Evolutionary conservation across 2,113 vertebrate species (phyloP), one percentile per base, ranked within the genome.

Genomic region (Cavia porcellus): DNA sequence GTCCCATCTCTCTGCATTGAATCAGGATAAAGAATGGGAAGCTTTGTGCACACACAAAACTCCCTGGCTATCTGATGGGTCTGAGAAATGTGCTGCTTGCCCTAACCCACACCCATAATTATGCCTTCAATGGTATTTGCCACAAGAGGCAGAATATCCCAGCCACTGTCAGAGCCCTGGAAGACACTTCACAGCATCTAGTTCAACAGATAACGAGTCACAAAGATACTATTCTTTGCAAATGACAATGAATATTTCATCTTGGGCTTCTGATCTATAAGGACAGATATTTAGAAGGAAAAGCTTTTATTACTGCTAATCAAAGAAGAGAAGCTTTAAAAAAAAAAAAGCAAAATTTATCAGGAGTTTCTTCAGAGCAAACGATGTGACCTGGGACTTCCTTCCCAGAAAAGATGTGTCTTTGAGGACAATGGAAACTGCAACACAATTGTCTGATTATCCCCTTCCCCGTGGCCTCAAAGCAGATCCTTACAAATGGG

Each of bases 181-280:
- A 90, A 98, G 94, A 93, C 94, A 97, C 97, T 98, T 97, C 89
- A 55, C 81, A 98, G 97, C 94, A 95, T 95, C 96, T 96, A 97
- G 96, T 97, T 98, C 96, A 97, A 98, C 96, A 97, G 97, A 98
- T 98, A 98, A 93, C 94, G 92, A 96, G 92, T 97, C 97, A 97
- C 98, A 97, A 95, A 97, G 97, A 47, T 90, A 57, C 42, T 79
- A 96, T 96, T 97, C 97, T 98, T 97, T 96, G 94, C 96, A 98
- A 98, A 97, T 91, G 95, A 98, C 89, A 97, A 97, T 96, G 94
- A 98, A 96, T 82, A 96, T 98, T 98, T 85, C 98, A 94, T 90
- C 93, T 82, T 47, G 7, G 94, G 96, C 95, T 86, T 92, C 75
- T 79, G 92, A 96, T 95, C 72, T 93, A 42, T 84, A 96, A 97